A percentile compares a stretch with the other conserved stretches of the same genome.
Evolutionary conservation across 1,140 invertebrate species (phyloP).

Genomic region (Pomacea maculata): DNA sequence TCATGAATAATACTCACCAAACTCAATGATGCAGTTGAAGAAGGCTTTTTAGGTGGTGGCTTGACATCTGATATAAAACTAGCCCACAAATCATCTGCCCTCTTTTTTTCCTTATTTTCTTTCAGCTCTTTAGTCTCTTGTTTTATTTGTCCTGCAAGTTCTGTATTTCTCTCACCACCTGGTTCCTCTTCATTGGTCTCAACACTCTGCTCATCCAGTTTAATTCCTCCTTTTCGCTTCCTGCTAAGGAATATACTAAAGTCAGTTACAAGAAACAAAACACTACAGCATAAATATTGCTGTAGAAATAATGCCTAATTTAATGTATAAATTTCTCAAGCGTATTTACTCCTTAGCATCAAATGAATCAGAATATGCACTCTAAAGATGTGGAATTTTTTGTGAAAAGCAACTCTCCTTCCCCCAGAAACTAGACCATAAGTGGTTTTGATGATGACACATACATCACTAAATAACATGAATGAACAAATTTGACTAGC

Average conservation of each 20-base stretch:
- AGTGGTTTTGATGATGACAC: no score
- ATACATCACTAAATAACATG: no score
- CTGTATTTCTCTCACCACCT: conserved; percentile 34
- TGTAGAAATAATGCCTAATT: neutral
- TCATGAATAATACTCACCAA: neutral
- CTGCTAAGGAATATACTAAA: conserved; percentile 29
- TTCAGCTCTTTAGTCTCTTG: conserved; percentile 43
- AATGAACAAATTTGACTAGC: no score
- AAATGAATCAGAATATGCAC: neutral
- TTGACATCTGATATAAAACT: conserved; percentile 61
- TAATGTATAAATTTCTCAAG: neutral
- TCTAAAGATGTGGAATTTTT: neutral
- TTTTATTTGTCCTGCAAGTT: conserved; percentile 41
- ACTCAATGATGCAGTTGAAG: neutral
- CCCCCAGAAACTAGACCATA: neutral
- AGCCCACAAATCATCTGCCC: conserved; percentile 58
- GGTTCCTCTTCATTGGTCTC: conserved; percentile 29
- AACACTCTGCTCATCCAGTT: conserved; percentile 38
- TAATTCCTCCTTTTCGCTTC: conserved; percentile 53
- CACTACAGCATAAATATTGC: neutral
- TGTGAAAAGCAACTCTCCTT: no score
- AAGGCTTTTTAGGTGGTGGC: conserved; percentile 34
- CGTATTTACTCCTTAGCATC: no score
- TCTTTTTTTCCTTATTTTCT: conserved; percentile 54
- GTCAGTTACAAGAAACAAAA: neutral